Conservation (phyloP, 1,140 invertebrate species). For the Vanessa tameamea region DNA sequence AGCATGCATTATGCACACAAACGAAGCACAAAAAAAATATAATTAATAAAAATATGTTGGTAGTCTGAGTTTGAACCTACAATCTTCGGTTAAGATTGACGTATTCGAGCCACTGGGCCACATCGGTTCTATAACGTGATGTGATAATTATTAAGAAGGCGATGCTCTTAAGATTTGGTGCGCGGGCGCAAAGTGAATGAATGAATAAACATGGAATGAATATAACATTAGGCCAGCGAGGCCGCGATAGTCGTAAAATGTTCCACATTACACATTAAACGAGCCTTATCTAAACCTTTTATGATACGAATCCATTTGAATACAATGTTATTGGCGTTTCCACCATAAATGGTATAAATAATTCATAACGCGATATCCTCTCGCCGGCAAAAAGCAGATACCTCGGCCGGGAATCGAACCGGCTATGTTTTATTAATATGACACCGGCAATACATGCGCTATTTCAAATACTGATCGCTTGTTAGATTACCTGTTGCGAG, state of each 20-base stretch:
- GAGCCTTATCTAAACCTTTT: background rate
- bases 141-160: too few species aligned
- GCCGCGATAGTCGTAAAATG: background rate
- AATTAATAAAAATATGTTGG: too few species aligned
- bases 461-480: slow-evolving; percentile 35
- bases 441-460: slow-evolving; percentile 29
- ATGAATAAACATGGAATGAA: too few species aligned
- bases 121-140: too few species aligned
- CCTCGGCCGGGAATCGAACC: slow-evolving; percentile 34
- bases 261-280: slow-evolving; percentile 15
- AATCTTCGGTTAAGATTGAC: too few species aligned
- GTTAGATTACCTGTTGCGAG: slow-evolving; percentile 19
- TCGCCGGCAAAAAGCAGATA: slow-evolving; percentile 34
- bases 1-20: too few species aligned
- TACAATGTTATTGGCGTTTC: slow-evolving; percentile 43
- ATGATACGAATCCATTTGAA: slow-evolving; percentile 33
- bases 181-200: too few species aligned
- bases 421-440: slow-evolving; percentile 44
- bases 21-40: too few species aligned
- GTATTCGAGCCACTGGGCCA: too few species aligned
- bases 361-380: slow-evolving; percentile 38
- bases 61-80: too few species aligned
- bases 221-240: background rate
- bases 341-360: slow-evolving; percentile 42
- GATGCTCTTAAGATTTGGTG: too few species aligned